Conservation (phyloP, 2,113 vertebrate genomes). For the Mohoua ochrocephala region DNA sequence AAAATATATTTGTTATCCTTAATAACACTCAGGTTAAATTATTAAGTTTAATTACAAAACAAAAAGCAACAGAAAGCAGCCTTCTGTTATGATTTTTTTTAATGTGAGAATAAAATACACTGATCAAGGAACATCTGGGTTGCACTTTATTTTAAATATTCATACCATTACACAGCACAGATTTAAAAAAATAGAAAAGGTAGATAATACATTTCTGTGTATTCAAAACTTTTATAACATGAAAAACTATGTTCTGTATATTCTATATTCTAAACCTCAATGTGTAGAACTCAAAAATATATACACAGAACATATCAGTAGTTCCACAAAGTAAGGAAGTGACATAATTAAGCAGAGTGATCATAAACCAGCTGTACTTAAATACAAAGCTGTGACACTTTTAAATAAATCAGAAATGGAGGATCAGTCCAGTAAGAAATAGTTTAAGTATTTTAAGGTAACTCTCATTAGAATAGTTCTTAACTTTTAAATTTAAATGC, state of each 20-base stretch:
- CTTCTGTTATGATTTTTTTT: background rate
- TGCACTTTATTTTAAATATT: constrained; percentile 15
- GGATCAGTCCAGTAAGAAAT: background rate
- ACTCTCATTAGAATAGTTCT: background rate
- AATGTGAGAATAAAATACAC: background rate
- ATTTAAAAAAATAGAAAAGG: constrained; percentile 27
- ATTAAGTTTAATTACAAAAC: background rate
- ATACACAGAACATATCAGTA: background rate
- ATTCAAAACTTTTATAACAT: background rate
- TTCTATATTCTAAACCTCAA: background rate
- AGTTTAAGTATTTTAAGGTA: background rate
- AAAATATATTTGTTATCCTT: background rate
- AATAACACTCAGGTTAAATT: background rate
- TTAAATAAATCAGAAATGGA: background rate
- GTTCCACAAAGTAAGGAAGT: background rate
- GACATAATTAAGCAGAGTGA: background rate
- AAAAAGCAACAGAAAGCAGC: background rate
- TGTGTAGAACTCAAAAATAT: background rate
- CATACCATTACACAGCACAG: background rate
- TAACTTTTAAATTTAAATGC: background rate
- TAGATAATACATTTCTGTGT: background rate
- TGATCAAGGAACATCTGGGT: background rate
- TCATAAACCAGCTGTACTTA: background rate
- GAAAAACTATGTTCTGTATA: background rate
- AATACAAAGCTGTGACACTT: background rate